Evolutionary conservation across 2,113 vertebrate genomes (phyloP).

Genomic region (Hucho hucho): DNA sequence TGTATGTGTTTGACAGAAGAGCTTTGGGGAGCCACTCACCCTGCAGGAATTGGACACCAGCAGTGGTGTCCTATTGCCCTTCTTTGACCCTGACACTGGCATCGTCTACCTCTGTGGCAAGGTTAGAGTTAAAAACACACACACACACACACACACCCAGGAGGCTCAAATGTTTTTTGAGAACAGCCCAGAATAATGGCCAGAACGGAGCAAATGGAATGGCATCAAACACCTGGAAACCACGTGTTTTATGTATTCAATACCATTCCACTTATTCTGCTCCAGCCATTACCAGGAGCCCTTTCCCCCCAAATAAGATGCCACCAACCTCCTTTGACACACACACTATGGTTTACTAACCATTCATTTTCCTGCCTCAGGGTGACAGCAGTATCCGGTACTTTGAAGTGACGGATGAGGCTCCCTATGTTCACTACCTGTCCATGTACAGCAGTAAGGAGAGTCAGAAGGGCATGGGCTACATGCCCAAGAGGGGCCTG

Average conservation of each 20-base stretch:
- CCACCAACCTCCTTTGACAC: background rate
- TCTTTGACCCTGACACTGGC: constrained; percentile 87
- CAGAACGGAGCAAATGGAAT: no score
- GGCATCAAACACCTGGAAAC: no score
- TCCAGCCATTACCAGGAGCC: no score
- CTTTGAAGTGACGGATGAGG: constrained; percentile 88
- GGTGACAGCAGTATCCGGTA: constrained; percentile 92
- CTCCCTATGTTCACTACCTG: constrained; percentile 86
- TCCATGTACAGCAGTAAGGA: constrained; percentile 90
- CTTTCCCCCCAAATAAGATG: no score
- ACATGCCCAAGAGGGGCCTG: constrained; percentile 91
- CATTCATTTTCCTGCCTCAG: constrained; percentile 50
- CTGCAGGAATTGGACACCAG: constrained; percentile 89
- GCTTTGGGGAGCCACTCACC: constrained; percentile 78
- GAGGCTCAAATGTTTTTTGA: no score
- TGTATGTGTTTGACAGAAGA: constrained; percentile 64
- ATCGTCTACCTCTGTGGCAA: constrained; percentile 89
- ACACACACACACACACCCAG: background rate
- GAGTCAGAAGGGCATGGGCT: constrained; percentile 89
- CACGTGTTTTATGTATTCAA: no score
- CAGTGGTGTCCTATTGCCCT: constrained; percentile 87
- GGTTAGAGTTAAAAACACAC: constrained; percentile 60
- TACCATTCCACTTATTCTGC: no score
- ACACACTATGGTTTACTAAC: background rate
- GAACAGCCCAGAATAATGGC: no score